Evolutionary conservation across 2,113 vertebrate genomes (phyloP).

Genomic region (Salvelinus sp.): DNA sequence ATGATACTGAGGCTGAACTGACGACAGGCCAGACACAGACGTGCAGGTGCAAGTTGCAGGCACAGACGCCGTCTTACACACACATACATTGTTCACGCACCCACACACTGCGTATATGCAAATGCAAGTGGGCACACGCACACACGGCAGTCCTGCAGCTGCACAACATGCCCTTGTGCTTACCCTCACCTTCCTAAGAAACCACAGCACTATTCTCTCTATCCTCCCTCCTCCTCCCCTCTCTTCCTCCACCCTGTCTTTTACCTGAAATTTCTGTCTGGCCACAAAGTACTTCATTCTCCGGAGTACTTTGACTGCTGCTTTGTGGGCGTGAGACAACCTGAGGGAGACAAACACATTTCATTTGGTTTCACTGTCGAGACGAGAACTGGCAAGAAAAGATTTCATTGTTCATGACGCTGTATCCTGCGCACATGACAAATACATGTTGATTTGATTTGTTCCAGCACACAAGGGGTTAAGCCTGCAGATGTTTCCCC

Average conservation of each 20-base stretch:
- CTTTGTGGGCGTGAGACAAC: slow-evolving; percentile 82
- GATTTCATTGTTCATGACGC: too few relatives aligned
- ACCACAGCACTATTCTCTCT: slow-evolving; percentile 13
- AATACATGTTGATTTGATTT: too few relatives aligned
- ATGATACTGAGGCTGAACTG: slow-evolving; percentile 46
- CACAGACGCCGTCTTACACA: background rate
- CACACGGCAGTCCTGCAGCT: slow-evolving; percentile 17
- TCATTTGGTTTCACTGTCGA: background rate
- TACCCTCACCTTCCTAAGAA: slow-evolving; percentile 26
- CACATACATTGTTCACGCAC: slow-evolving; percentile 30
- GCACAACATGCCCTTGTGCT: slow-evolving; percentile 36
- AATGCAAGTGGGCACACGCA: slow-evolving; percentile 21
- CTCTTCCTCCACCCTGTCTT: background rate
- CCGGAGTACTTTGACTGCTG: slow-evolving; percentile 85
- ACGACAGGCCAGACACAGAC: slow-evolving; percentile 51
- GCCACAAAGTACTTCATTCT: slow-evolving; percentile 90
- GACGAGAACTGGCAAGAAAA: too few relatives aligned
- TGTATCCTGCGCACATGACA: background rate
- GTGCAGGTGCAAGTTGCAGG: slow-evolving; percentile 56
- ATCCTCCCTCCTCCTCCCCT: slow-evolving; percentile 10
- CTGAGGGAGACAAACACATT: slow-evolving; percentile 60
- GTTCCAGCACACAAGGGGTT: background rate
- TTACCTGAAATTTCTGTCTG: slow-evolving; percentile 88
- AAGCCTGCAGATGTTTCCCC: slow-evolving; percentile 14
- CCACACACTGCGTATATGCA: slow-evolving; percentile 33